Evolutionary conservation across 1,140 invertebrate genomes (phyloP).

Genomic region (Apis laboriosa): DNA sequence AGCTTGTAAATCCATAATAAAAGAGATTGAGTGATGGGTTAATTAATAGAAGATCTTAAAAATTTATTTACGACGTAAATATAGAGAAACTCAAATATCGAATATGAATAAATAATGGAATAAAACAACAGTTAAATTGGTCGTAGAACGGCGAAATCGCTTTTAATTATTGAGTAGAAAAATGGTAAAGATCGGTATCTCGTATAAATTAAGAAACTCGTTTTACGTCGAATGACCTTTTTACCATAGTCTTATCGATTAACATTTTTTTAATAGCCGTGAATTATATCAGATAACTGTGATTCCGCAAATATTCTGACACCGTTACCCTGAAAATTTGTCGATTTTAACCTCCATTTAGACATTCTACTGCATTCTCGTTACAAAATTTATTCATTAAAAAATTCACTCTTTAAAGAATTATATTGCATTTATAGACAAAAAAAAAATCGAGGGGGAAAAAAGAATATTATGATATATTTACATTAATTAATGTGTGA

Average conservation of each 20-base stretch:
- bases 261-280: conserved; percentile 22
- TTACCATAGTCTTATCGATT: conserved; percentile 44
- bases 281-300: conserved; percentile 50
- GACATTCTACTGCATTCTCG: too few relatives aligned
- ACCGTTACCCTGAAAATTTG: background rate
- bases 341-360: background rate
- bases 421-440: too few relatives aligned
- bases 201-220: conserved; percentile 23
- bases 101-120: background rate
- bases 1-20: too few relatives aligned
- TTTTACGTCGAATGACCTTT: conserved; percentile 4
- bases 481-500: too few relatives aligned
- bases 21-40: background rate
- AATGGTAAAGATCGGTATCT: background rate
- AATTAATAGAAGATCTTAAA: background rate
- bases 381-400: too few relatives aligned
- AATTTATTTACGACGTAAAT: background rate
- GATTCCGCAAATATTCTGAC: background rate
- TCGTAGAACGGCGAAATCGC: background rate
- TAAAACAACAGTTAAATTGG: background rate
- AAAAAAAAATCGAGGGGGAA: too few relatives aligned
- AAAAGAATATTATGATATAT: too few relatives aligned
- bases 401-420: too few relatives aligned
- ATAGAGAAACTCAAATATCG: background rate
- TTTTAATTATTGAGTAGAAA: background rate